A percentile compares a stretch with the other conserved stretches of the same genome.
Evolutionary conservation across 2,113 vertebrate genomes (phyloP).

Genomic region (Micronisus gabar): DNA sequence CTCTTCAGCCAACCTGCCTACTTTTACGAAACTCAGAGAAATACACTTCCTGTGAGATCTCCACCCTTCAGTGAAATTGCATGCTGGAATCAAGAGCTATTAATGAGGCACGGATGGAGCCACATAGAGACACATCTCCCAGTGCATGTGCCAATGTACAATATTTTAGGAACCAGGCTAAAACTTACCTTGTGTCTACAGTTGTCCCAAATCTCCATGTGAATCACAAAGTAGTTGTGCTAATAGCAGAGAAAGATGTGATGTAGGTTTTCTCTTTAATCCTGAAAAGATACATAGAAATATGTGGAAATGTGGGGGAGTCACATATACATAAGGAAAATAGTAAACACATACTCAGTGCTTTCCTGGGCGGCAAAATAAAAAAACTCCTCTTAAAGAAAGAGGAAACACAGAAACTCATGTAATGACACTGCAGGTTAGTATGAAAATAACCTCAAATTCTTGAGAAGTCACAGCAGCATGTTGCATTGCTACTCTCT

Average conservation of each 20-base stretch:
- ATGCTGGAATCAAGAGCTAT: neutral
- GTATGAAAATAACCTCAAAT: neutral
- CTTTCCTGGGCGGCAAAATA: neutral
- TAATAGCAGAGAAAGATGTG: neutral
- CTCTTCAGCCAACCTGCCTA: neutral
- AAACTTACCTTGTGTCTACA: neutral
- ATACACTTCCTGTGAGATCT: neutral
- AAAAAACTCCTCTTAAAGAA: neutral
- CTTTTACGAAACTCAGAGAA: neutral
- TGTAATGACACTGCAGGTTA: neutral
- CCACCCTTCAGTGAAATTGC: neutral
- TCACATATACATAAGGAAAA: neutral
- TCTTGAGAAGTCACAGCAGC: neutral
- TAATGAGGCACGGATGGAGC: neutral
- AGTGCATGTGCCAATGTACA: neutral
- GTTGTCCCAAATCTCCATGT: accelerated
- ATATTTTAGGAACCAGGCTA: neutral
- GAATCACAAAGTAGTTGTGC: neutral
- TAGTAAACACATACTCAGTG: neutral
- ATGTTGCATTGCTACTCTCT: neutral
- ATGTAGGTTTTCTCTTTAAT: neutral
- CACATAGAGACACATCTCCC: neutral
- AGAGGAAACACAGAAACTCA: neutral
- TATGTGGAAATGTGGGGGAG: neutral
- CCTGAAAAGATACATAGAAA: neutral